phyloP scores from a whole-genome alignment of 2,113 vertebrate genomes.

The Odocoileus virginianus region DNA sequence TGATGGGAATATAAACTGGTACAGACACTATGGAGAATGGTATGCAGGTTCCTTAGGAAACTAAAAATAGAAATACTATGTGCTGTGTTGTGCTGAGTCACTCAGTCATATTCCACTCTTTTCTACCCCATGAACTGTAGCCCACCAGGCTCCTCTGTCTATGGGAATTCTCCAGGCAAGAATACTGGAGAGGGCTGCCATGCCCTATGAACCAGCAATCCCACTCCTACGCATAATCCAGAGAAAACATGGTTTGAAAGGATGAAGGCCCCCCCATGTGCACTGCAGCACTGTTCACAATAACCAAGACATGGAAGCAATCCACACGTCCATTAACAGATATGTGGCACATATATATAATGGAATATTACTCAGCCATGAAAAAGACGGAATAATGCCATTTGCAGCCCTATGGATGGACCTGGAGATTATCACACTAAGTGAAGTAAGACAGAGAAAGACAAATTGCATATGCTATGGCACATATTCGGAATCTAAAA shows the following conservation, averaged over 20 bases:
- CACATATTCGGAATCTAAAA: neutral
- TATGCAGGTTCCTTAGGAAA: neutral
- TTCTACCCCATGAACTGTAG: neutral
- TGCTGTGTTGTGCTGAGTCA: neutral
- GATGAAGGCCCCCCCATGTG: neutral
- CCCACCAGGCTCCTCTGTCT: neutral
- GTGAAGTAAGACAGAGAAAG: neutral
- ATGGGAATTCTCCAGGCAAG: neutral
- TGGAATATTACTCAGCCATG: neutral
- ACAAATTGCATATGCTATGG: neutral
- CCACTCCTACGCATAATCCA: neutral
- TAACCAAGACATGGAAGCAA: neutral
- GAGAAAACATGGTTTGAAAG: neutral
- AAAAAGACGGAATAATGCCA: neutral
- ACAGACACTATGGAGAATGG: neutral
- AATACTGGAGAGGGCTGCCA: neutral
- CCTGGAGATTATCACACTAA: neutral
- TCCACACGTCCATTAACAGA: neutral
- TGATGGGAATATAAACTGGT: neutral
- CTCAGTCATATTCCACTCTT: neutral
- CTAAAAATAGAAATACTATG: neutral
- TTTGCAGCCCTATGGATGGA: neutral
- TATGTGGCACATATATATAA: neutral
- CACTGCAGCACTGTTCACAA: neutral
- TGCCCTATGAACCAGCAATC: neutral